Conservation (phyloP, 2,797 vertebrate genomes). For the Caiman crocodilus region DNA sequence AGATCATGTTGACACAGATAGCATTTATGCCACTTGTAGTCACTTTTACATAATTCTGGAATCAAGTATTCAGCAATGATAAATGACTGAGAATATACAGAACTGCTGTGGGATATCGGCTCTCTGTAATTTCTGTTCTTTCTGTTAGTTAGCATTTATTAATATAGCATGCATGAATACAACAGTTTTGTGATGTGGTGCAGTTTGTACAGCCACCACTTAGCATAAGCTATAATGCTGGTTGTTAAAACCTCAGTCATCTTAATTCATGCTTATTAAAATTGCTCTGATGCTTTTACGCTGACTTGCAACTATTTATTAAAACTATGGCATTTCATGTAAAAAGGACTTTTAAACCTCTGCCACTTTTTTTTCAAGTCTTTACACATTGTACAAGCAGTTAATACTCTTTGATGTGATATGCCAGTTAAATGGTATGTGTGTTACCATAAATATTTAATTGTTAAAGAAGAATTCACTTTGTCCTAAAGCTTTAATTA, state of each 20-base stretch:
- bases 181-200: background rate
- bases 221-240: background rate
- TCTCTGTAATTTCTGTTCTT: slow-evolving; percentile 38
- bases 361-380: background rate
- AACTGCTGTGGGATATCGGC: slow-evolving; percentile 18
- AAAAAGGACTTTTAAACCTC: slow-evolving; percentile 23
- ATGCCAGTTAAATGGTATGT: slow-evolving; percentile 55
- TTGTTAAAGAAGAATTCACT: slow-evolving; percentile 51
- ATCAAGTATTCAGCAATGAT: slow-evolving; percentile 44
- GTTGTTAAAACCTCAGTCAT: background rate
- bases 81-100: slow-evolving; percentile 43
- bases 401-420: slow-evolving; percentile 52
- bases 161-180: background rate
- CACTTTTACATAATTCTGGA: slow-evolving; percentile 41
- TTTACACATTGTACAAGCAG: background rate
- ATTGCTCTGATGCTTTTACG: background rate
- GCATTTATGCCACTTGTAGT: background rate
- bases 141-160: slow-evolving; percentile 28
- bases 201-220: background rate
- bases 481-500: slow-evolving; percentile 73
- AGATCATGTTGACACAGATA: slow-evolving; percentile 13
- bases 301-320: background rate
- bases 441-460: slow-evolving; percentile 72
- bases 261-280: slow-evolving; percentile 29
- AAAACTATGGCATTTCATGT: background rate